A percentile compares a stretch with the other conserved stretches of the same genome.
Evolutionary conservation across 2,113 vertebrate species (phyloP).

Genomic region (Marmota monax): DNA sequence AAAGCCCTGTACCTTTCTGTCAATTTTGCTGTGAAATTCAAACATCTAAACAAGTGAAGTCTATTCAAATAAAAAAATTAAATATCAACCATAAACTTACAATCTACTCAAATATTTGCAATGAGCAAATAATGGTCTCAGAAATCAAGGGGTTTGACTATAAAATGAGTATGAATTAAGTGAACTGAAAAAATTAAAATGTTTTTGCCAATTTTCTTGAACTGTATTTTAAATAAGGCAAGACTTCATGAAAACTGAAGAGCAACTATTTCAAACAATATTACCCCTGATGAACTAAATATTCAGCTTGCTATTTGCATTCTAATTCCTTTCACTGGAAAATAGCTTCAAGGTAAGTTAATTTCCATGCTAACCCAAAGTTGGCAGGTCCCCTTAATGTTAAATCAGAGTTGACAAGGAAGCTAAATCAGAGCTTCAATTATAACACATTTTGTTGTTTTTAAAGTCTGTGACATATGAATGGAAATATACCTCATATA

Average conservation of each 20-base stretch:
- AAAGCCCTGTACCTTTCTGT: background rate
- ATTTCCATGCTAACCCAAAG: slow-evolving; percentile 48
- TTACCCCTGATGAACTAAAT: slow-evolving; percentile 40
- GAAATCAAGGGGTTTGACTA: background rate
- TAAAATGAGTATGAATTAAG: slow-evolving; percentile 35
- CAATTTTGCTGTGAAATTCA: background rate
- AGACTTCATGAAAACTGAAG: background rate
- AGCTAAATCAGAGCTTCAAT: background rate
- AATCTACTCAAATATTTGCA: slow-evolving; percentile 1
- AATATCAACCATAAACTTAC: background rate
- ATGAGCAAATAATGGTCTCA: slow-evolving; percentile 29
- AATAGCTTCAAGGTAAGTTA: slow-evolving; percentile 69
- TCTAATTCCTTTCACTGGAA: slow-evolving; percentile 58
- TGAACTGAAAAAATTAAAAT: slow-evolving; percentile 48
- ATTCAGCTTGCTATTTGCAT: slow-evolving; percentile 71
- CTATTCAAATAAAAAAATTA: slow-evolving; percentile 6
- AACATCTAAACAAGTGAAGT: background rate
- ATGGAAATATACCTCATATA: background rate
- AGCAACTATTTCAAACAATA: slow-evolving; percentile 49
- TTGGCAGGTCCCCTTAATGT: slow-evolving; percentile 4
- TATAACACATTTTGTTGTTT: background rate
- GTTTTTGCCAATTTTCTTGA: slow-evolving; percentile 59
- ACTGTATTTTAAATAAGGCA: slow-evolving; percentile 54
- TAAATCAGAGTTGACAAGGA: slow-evolving; percentile 67
- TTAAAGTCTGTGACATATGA: slow-evolving; percentile 60